Conservation (phyloP, 1,140 invertebrate species). For the Copidosoma floridanum region DNA sequence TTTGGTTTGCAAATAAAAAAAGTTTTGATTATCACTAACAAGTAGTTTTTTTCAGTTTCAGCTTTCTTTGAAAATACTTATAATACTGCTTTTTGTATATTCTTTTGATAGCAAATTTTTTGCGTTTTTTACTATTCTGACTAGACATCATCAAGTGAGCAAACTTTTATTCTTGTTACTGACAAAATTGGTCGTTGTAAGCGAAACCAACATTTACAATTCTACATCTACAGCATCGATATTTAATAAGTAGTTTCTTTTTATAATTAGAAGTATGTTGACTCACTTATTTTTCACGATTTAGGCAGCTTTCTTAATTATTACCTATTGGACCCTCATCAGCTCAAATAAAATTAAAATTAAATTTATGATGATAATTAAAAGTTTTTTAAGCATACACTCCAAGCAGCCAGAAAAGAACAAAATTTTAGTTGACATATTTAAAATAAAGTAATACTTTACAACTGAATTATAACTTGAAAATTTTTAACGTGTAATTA, state of each 20-base stretch:
- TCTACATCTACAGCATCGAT: not conserved
- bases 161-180: not conserved
- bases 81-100: conserved; percentile 16
- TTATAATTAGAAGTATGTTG: not conserved
- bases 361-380: not conserved
- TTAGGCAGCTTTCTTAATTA: conserved; percentile 1
- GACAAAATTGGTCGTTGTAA: conserved; percentile 3
- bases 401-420: not conserved
- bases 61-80: too few species aligned
- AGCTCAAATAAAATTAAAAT: not conserved
- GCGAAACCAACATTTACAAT: not conserved
- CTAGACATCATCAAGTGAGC: conserved; percentile 14
- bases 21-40: too few species aligned
- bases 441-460: not conserved
- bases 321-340: conserved; percentile 10
- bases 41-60: too few species aligned
- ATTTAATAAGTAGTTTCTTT: not conserved
- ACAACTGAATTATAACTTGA: too few species aligned
- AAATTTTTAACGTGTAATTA: too few species aligned
- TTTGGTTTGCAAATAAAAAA: too few species aligned
- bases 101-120: conserved; percentile 9
- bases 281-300: not conserved
- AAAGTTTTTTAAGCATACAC: not conserved
- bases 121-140: not conserved
- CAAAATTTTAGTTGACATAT: not conserved